Evolutionary conservation across 2,113 vertebrate genomes (phyloP).

Genomic region (Ginglymostoma cirratum): DNA sequence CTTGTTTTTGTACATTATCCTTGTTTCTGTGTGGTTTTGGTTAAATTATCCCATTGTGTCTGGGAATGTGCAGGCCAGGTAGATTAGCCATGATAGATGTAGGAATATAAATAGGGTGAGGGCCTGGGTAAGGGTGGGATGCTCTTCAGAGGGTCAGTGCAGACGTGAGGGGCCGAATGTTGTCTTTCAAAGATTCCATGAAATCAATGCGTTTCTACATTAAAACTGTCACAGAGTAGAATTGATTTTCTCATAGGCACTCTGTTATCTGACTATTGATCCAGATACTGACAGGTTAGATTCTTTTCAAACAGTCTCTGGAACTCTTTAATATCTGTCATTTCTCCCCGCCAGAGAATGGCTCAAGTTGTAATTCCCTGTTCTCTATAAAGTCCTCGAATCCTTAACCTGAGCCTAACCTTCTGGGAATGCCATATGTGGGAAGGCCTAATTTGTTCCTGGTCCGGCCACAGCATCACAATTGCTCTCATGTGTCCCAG

Average conservation of each 20-base stretch:
- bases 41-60: too few relatives aligned
- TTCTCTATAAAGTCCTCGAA: neutral
- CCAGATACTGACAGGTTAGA: neutral
- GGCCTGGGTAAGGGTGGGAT: too few relatives aligned
- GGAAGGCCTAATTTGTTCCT: neutral
- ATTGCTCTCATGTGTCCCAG: neutral
- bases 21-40: too few relatives aligned
- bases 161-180: too few relatives aligned
- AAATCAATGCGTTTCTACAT: neutral
- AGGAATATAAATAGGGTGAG: too few relatives aligned
- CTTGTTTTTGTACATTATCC: too few relatives aligned
- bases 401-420: neutral
- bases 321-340: neutral
- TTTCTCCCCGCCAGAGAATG: neutral
- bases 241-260: neutral
- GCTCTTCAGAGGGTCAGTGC: too few relatives aligned
- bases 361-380: neutral
- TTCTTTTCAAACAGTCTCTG: neutral
- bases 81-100: too few relatives aligned
- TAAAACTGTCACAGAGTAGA: neutral
- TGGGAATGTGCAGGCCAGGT: too few relatives aligned
- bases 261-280: neutral
- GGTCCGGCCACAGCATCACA: neutral
- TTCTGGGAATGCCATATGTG: neutral
- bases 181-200: too few relatives aligned